Conservation (phyloP, 2,888 invertebrate species). For the Leucophenga montana region DNA sequence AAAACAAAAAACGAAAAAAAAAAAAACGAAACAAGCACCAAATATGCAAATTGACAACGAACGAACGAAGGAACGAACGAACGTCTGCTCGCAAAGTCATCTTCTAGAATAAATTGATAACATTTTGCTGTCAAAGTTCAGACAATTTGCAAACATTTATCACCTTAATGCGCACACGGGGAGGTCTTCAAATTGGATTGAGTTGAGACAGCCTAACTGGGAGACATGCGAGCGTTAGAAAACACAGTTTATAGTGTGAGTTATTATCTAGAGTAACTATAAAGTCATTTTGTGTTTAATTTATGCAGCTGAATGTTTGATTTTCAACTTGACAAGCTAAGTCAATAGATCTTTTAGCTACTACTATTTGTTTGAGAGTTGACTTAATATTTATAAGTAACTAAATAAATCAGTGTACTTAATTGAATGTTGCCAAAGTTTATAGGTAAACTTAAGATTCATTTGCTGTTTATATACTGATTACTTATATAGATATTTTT, state of each 20-base stretch:
- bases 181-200: not conserved
- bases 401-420: conserved; percentile 1
- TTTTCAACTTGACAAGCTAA: not conserved
- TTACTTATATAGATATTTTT: not conserved
- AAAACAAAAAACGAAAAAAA: conserved; percentile 21
- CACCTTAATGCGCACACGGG: conserved; percentile 35
- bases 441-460: not conserved
- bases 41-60: conserved; percentile 35
- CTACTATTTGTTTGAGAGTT: not conserved
- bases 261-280: conserved; percentile 21
- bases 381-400: not conserved
- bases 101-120: conserved; percentile 14
- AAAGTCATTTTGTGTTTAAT: conserved; percentile 16
- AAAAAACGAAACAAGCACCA: conserved; percentile 27
- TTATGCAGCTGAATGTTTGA: not conserved
- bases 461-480: not conserved
- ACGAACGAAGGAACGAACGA: too few species aligned
- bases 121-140: conserved; percentile 33
- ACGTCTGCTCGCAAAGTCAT: not conserved
- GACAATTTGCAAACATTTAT: conserved; percentile 56
- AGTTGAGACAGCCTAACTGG: too few species aligned
- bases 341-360: too few species aligned
- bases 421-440: too few species aligned
- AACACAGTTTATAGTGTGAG: conserved; percentile 36
- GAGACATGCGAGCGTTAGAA: too few species aligned